Conservation (phyloP, 1,140 invertebrate species). For the Diplogasteroides magnus region DNA sequence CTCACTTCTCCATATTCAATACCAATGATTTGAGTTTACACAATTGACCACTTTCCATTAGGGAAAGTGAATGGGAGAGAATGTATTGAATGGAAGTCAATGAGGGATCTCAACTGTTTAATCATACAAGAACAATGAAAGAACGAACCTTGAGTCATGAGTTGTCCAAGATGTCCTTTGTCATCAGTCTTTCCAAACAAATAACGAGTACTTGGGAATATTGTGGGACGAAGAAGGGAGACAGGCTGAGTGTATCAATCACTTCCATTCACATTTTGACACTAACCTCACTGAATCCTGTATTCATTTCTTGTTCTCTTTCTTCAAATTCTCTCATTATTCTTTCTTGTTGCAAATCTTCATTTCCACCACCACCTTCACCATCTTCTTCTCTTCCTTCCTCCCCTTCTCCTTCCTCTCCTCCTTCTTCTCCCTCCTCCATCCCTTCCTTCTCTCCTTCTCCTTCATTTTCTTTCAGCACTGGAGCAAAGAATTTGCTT, state of each 20-base stretch:
- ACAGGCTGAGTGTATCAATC: background rate
- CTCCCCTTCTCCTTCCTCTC: background rate
- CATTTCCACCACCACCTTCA: no score
- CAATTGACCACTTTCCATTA: background rate
- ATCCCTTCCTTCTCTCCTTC: constrained; percentile 10
- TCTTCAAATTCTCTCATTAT: background rate
- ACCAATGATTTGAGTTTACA: background rate
- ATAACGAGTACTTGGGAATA: background rate
- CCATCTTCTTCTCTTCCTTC: background rate
- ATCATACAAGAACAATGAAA: background rate
- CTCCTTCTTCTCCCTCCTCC: constrained; percentile 1
- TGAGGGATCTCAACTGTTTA: background rate
- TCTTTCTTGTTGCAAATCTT: no score
- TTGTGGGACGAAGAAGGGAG: background rate
- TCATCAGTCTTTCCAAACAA: background rate
- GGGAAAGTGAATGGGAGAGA: background rate
- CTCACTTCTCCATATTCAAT: background rate
- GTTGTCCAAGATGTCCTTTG: background rate
- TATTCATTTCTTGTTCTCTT: background rate
- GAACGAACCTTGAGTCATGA: background rate
- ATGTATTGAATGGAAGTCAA: background rate
- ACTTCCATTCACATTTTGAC: background rate
- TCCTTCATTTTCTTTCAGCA: background rate
- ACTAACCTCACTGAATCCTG: background rate
- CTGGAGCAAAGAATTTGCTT: constrained; percentile 2